A percentile compares a stretch with the other conserved stretches of the same genome.
Evolutionary conservation across 2,797 vertebrate genomes (phyloP).

Genomic region (Macropus fuliginosus): DNA sequence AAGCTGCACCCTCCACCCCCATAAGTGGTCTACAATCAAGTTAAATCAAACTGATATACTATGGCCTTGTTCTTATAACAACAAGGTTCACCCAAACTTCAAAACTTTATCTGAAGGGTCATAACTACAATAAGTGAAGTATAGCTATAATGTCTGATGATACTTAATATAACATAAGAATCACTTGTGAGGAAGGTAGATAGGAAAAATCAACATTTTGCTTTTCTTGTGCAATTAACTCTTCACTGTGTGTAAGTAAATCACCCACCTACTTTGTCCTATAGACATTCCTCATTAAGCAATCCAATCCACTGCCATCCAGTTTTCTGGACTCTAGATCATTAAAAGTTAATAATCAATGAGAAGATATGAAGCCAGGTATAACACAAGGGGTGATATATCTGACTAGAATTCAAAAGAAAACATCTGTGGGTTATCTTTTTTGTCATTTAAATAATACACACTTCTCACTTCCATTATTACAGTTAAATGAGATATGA

Average conservation of each 20-base stretch:
- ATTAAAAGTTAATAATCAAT: background rate
- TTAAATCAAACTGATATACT: background rate
- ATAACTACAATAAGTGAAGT: background rate
- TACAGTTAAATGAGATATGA: background rate
- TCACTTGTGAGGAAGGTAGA: background rate
- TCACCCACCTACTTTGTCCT: background rate
- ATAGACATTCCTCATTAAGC: background rate
- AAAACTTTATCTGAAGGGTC: background rate
- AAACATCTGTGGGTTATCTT: background rate
- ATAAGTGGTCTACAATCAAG: background rate
- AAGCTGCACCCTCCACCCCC: background rate
- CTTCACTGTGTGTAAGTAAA: background rate
- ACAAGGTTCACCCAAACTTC: background rate
- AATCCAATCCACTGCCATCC: background rate
- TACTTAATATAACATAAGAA: background rate
- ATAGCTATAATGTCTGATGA: background rate
- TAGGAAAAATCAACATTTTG: slow-evolving; percentile 11
- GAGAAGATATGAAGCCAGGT: background rate
- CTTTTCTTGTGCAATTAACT: background rate
- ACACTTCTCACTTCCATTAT: background rate
- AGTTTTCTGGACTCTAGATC: background rate
- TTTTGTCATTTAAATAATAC: background rate
- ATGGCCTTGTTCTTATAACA: background rate
- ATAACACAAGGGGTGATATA: background rate
- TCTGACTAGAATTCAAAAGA: background rate